Conservation (phyloP, 1,140 invertebrate species). For the Carposina sasakii region DNA sequence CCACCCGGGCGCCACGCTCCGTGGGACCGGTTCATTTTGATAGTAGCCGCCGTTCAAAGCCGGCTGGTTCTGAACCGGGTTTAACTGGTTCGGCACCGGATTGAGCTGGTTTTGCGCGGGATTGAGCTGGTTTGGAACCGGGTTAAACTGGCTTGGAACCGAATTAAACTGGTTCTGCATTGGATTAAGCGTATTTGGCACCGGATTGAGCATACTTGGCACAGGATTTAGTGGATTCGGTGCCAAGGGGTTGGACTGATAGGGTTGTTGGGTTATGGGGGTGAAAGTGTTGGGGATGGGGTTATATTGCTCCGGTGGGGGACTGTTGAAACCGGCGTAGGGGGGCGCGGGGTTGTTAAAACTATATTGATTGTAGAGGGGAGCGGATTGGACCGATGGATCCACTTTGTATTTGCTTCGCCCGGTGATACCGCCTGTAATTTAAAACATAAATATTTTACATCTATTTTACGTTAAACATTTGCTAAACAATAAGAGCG, state of each 20-base stretch:
- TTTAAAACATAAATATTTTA: no score
- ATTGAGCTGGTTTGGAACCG: no score
- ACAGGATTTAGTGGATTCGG: no score
- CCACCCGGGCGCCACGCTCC: slow-evolving; percentile 79
- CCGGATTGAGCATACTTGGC: no score
- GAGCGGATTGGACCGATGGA: slow-evolving; percentile 80
- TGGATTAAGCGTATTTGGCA: no score
- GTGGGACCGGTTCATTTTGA: slow-evolving; percentile 3
- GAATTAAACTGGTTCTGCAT: no score
- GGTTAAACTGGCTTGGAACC: no score
- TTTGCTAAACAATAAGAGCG: no score
- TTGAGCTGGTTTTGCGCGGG: slow-evolving; percentile 22
- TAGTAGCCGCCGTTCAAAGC: slow-evolving; percentile 37
- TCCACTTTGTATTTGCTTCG: slow-evolving; percentile 83
- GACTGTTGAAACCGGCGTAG: slow-evolving; percentile 37
- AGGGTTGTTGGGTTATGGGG: slow-evolving; percentile 22
- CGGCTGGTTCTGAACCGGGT: slow-evolving; percentile 15
- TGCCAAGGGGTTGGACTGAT: no score
- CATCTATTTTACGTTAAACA: no score
- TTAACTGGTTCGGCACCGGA: slow-evolving; percentile 23
- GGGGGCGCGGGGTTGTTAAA: slow-evolving; percentile 40
- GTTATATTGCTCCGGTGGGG: slow-evolving; percentile 44
- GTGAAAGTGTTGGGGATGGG: slow-evolving; percentile 17
- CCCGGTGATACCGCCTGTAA: slow-evolving; percentile 64
- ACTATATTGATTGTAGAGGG: slow-evolving; percentile 63